Base-by-base conservation (phyloP, 1,140 invertebrate species). In the Magallana ariakensis region DNA sequence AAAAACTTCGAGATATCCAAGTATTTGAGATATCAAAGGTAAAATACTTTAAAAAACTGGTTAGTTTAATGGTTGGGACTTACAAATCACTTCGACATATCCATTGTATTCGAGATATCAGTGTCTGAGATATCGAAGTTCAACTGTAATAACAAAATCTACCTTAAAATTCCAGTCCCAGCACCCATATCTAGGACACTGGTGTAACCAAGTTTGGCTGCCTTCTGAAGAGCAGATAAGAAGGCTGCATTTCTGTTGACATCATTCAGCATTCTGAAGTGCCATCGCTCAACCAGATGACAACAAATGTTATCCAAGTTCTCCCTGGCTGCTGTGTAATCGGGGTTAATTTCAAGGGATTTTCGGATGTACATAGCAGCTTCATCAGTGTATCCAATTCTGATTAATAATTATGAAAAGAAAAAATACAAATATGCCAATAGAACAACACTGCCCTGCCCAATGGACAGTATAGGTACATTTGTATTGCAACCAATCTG, bases 241-340 rank as follows among this genome's bases (percentile, higher is more conserved):
- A 96, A 97, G 9, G 96, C 95, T 85, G 95, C 92, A 94, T 97
- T 97, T 84, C 97, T 95, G 33, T 93, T 91, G 75, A 93, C 95
- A 94, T 97, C 97, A 95, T 97, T 97, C 5, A 97, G 92, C 97
- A 97, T 97, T 85, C 96, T 94, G 93, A 96, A 97, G 93, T 97
- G 97, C 97, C 97, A 97, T 70, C 97, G 94, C 88, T 97, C 96
- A 55, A 97, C 95, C 8, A 95, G 84, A 83, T 93, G 89, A 91
- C 94, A 94, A 26, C 92, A 94, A 13, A 95, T 90, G 87, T 94
- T 95, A 81, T 95, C 94, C 54, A 95, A 88, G 86, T 95, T 95
- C 66, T 94, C 92, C 93, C 91, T 75, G 11, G 91, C 92, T 80
- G 87, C 87, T 16, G 92, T 26, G 88, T 94, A 95, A 26, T 93